Evolutionary conservation across 2,113 vertebrate species (phyloP), one percentile per base, ranked within the genome.

Genomic region (Thamnaconus septentrionalis): DNA sequence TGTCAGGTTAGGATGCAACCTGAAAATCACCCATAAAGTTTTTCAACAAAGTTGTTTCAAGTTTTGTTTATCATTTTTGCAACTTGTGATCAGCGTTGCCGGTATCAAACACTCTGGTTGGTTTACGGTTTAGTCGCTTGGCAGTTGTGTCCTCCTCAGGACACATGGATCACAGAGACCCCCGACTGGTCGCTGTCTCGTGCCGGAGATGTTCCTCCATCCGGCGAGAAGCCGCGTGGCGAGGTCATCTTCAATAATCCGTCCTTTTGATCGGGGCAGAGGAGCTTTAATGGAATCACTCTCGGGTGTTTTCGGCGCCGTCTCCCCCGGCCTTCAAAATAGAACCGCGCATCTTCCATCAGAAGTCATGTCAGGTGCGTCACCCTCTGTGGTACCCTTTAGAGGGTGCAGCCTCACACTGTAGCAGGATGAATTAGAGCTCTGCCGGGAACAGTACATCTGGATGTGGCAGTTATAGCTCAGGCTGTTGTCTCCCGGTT

Each of bases 161-260:
- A 51, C 58, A 41, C 10, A 42, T 8, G 52, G 18, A 31, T 2
- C 18, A 31, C 18, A 31, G 18, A 31, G 18, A 31, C 18, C 18
- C 18, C 18, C 18, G 18, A 31, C 18, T 31, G 18, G 18, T 31
- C 18, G 18, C 5, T 11, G 8, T 69, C 53, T 42, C 12, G n/a
- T 53, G 42, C 59, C n/a, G 49, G 42, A 61, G 54, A 8, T 40
- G 12, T 31, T 3, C n/a, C 31, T 4, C 1, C 45, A n/a, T 55
- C 6, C 54, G 3, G 45, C 41, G 12, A 31, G 47, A 65, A 59
- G 18, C 61, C 7, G 8, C 41, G 12, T 39, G 4, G 10, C 41
- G 52, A 56, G 53, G 63, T 67, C 62, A 78, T 3, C 66, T 60
- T 12, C 49, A 50, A 65, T 53, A 57, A 54, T 10, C 7, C 5